Percentiles rank a stretch among this genome's conserved stretches.
phyloP scores from a whole-genome alignment of 2,888 invertebrate genomes.

The Tuta absoluta region DNA sequence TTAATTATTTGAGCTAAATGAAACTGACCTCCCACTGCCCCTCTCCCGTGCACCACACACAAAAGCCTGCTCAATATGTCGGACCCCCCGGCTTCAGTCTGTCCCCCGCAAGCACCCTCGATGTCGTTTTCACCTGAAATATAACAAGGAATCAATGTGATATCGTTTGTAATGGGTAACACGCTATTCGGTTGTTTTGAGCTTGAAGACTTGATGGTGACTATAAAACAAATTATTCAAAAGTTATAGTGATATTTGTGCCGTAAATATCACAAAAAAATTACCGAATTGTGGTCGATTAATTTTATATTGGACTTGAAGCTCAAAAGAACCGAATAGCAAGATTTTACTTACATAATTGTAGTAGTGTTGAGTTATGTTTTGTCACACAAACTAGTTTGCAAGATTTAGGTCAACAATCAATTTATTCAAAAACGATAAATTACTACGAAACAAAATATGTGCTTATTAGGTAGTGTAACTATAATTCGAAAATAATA shows the following conservation, averaged over 20 bases:
- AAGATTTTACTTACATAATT: slow-evolving; percentile 22
- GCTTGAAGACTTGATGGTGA: slow-evolving; percentile 14
- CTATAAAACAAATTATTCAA: too few relatives aligned
- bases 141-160: slow-evolving; percentile 33
- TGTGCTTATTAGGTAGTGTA: not conserved
- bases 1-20: too few relatives aligned
- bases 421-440: slow-evolving; percentile 23
- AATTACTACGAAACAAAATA: slow-evolving; percentile 18
- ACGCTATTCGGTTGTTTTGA: slow-evolving; percentile 22
- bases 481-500: not conserved
- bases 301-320: slow-evolving; percentile 1
- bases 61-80: slow-evolving; percentile 65
- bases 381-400: not conserved
- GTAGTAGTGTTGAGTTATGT: not conserved
- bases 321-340: slow-evolving; percentile 25
- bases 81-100: slow-evolving; percentile 36
- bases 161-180: slow-evolving; percentile 13
- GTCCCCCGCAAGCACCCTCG: slow-evolving; percentile 54
- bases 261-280: too few relatives aligned
- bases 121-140: slow-evolving; percentile 73
- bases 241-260: too few relatives aligned
- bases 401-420: not conserved
- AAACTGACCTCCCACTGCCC: not conserved
- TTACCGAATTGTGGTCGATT: too few relatives aligned
- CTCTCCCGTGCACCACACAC: slow-evolving; percentile 55